These are phyloP conservation scores for Symphodus melops DNA, from an alignment of 2,113 vertebrate species.

Conservation along the genomic window DNA sequence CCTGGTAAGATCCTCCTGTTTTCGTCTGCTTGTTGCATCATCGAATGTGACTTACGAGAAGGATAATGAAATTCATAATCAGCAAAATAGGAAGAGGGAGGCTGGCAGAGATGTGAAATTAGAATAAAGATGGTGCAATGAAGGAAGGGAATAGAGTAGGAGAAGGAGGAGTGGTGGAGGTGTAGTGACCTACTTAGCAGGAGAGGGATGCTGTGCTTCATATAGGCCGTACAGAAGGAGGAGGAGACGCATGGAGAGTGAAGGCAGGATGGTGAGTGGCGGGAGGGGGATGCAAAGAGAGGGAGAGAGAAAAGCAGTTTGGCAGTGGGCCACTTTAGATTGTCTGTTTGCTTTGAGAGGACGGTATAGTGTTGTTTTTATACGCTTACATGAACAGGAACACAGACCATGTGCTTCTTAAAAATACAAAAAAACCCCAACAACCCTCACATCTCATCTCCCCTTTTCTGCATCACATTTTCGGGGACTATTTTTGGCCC, in stretches of 20 bases:
- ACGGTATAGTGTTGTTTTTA: neutral
- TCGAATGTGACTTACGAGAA: neutral
- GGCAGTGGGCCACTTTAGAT: constrained; percentile 56
- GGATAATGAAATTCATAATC: constrained; percentile 11
- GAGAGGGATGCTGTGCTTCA: constrained; percentile 60
- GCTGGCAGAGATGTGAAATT: constrained; percentile 23
- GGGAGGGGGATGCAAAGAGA: constrained; percentile 1
- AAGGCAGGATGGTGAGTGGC: neutral
- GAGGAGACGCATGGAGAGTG: neutral
- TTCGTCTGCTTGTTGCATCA: neutral
- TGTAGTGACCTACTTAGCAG: constrained; percentile 78
- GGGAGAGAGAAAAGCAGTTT: constrained; percentile 27
- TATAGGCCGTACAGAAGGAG: constrained; percentile 10
- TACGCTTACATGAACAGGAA: constrained; percentile 12
- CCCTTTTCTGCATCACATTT: neutral
- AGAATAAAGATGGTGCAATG: constrained; percentile 54
- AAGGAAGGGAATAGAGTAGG: constrained; percentile 16
- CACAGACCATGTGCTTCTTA: neutral
- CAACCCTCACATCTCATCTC: neutral
- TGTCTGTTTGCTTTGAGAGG: constrained; percentile 60
- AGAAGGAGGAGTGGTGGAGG: constrained; percentile 56
- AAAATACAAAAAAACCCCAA: neutral
- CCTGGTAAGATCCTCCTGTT: neutral
- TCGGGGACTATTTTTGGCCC: neutral
- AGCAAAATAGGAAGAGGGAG: neutral